Conservation (phyloP, 2,113 vertebrate species). For the Lathamus discolor region DNA sequence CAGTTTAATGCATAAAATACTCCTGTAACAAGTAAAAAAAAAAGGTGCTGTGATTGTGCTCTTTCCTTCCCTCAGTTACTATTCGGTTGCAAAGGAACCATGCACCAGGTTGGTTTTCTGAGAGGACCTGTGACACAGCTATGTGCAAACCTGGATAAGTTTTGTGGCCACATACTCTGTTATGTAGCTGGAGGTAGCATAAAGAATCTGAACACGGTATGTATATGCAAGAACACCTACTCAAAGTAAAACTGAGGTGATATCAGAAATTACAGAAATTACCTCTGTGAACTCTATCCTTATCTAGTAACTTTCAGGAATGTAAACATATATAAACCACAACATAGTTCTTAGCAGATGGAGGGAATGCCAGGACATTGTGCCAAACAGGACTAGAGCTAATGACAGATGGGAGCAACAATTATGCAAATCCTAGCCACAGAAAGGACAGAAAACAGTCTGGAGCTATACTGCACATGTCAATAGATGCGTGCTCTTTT, state of each 20-base stretch:
- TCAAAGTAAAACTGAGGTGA: background rate
- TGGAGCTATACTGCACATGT: background rate
- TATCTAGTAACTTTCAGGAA: fast-evolving
- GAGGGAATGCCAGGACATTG: background rate
- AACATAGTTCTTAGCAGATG: background rate
- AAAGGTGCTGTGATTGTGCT: background rate
- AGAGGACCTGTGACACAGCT: conserved; percentile 6
- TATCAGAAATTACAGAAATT: background rate
- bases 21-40: background rate
- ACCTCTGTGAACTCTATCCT: background rate
- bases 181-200: conserved; percentile 41
- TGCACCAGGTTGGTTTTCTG: background rate
- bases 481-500: background rate
- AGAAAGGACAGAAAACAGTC: background rate
- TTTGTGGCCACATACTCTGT: conserved; percentile 9
- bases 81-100: conserved; percentile 5
- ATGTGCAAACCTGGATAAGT: conserved; percentile 19
- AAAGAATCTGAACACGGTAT: conserved; percentile 24
- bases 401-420: background rate
- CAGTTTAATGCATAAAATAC: background rate
- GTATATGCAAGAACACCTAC: background rate
- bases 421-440: background rate
- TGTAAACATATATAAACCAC: background rate
- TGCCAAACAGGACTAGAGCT: background rate
- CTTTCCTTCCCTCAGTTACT: background rate